Conservation (phyloP, 1,140 invertebrate species). For the Sweltsa coloradensis region DNA sequence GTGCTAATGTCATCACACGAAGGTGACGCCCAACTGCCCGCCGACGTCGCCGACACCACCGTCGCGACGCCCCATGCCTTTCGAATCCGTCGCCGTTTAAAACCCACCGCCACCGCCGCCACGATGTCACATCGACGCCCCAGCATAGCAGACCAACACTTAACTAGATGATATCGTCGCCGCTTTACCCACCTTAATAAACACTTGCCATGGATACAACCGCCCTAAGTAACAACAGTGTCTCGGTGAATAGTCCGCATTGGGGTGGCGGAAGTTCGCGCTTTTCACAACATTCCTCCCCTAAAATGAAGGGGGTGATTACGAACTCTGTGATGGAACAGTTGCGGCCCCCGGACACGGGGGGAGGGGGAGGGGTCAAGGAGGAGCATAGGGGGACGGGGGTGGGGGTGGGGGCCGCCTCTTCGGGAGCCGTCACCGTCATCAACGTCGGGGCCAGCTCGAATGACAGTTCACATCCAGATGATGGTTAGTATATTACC, state of each 20-base stretch:
- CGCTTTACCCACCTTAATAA: no score
- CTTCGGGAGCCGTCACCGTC: constrained; percentile 5
- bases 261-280: constrained; percentile 1
- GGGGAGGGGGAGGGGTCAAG: background rate
- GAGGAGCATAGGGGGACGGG: background rate
- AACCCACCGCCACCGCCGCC: no score
- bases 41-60: no score
- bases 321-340: constrained; percentile 6
- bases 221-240: background rate
- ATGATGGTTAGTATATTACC: constrained; percentile 6
- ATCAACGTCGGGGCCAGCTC: constrained; percentile 5
- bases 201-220: constrained; percentile 4
- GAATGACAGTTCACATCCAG: background rate
- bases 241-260: constrained; percentile 1
- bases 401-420: background rate
- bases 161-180: no score
- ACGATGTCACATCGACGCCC: no score
- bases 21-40: no score
- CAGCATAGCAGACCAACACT: no score
- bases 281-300: constrained; percentile 1
- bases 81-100: no score
- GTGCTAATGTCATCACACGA: no score
- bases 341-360: background rate
- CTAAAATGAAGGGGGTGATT: background rate
- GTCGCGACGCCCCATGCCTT: no score